Conservation (phyloP, 2,888 invertebrate species). For the Heliconius sara region DNA sequence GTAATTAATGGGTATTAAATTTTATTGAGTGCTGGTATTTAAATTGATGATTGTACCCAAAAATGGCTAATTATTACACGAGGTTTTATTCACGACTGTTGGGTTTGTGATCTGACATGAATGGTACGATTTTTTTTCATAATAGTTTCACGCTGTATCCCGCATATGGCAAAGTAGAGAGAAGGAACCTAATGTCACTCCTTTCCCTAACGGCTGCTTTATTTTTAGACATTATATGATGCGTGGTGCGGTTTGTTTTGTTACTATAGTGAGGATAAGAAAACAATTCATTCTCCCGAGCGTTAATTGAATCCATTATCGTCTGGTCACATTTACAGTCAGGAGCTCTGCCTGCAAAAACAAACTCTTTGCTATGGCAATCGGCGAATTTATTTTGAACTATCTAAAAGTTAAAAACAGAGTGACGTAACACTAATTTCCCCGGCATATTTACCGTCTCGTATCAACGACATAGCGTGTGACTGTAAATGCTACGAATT, state of each 20-base stretch:
- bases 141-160: background rate
- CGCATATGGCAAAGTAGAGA: background rate
- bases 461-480: background rate
- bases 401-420: no score
- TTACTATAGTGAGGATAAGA: background rate
- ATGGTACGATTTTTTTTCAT: background rate
- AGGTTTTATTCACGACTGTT: background rate
- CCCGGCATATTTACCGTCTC: background rate
- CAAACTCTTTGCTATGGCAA: no score
- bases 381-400: no score
- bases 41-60: constrained; percentile 27
- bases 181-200: background rate
- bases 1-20: constrained; percentile 41
- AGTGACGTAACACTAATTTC: no score
- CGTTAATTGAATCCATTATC: no score
- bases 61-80: constrained; percentile 8
- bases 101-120: background rate
- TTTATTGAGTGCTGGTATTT: constrained; percentile 44
- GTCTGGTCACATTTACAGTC: no score
- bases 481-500: background rate
- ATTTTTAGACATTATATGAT: background rate
- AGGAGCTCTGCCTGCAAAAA: no score
- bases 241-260: background rate
- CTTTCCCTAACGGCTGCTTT: background rate
- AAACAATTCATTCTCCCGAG: background rate